These are phyloP conservation scores for Brachionus rubens DNA, from an alignment of 1,140 invertebrate genomes.

Conservation along the genomic window DNA sequence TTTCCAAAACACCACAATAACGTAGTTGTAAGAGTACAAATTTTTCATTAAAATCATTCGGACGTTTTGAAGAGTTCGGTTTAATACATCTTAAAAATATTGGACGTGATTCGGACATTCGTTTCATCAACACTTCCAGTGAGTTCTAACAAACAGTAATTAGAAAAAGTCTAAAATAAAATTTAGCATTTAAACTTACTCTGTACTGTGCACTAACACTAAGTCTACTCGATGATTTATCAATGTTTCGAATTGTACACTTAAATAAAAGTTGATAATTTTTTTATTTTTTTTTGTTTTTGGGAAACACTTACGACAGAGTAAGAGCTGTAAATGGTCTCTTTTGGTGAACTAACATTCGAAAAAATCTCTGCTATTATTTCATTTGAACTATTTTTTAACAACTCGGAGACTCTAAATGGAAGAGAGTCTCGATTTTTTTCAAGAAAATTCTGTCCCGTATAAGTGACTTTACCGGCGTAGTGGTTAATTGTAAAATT, in stretches of 20 bases:
- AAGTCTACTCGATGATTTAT: conserved; percentile 7
- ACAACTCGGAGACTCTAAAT: conserved; percentile 42
- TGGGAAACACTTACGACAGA: not conserved
- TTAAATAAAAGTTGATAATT: not conserved
- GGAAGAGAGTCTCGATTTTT: conserved; percentile 74
- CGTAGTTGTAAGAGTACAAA: conserved; percentile 77
- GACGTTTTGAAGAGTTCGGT: conserved; percentile 72
- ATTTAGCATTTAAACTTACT: not conserved
- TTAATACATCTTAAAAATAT: conserved; percentile 74
- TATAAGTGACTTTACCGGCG: conserved; percentile 65
- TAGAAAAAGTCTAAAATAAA: not conserved
- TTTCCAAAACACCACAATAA: conserved; percentile 99
- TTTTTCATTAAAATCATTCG: conserved; percentile 68
- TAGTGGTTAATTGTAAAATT: conserved; percentile 72
- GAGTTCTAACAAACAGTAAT: conserved; percentile 6
- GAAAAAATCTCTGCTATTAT: conserved; percentile 16
- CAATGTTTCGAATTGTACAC: conserved; percentile 17
- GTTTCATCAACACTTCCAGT: conserved; percentile 64
- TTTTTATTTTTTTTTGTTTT: too few relatives aligned
- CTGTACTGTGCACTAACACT: conserved; percentile 38
- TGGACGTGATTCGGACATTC: conserved; percentile 70
- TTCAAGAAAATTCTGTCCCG: conserved; percentile 73
- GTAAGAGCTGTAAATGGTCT: conserved; percentile 15
- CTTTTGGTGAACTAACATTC: not conserved
- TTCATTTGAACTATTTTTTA: conserved; percentile 34